Evolutionary conservation across 37 sponge, comb jelly and placozoan species (phyloP).

Genomic region (Ianthella basta): DNA sequence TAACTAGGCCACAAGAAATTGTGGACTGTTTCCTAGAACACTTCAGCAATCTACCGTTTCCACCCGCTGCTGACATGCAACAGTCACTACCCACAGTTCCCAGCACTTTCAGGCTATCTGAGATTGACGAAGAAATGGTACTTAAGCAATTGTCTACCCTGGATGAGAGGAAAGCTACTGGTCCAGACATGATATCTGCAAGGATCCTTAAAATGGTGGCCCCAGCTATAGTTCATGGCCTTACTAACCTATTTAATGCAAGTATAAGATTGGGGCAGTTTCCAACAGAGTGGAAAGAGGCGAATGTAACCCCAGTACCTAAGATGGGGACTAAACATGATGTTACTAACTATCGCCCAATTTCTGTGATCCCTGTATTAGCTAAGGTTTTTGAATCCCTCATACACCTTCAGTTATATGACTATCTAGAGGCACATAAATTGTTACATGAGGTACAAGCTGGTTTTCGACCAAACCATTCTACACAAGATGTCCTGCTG

Average conservation of each 20-base stretch:
- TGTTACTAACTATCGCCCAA: conserved; percentile 32
- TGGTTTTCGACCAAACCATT: conserved; percentile 25
- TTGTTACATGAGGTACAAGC: conserved; percentile 1
- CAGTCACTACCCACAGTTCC: conserved; percentile 9
- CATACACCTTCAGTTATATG: conserved; percentile 25
- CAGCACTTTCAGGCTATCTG: background rate
- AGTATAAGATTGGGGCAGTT: background rate
- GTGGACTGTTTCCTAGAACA: background rate
- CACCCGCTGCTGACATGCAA: background rate
- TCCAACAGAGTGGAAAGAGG: conserved; percentile 21
- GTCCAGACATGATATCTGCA: conserved; percentile 12
- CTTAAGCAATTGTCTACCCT: background rate
- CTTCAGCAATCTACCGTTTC: background rate
- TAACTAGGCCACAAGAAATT: background rate
- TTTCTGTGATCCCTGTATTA: conserved; percentile 34
- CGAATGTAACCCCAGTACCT: conserved; percentile 22
- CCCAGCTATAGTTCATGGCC: background rate
- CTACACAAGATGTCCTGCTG: conserved; percentile 36
- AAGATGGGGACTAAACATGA: background rate
- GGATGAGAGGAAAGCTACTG: conserved; percentile 29
- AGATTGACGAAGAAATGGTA: conserved; percentile 15
- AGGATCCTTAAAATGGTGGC: background rate
- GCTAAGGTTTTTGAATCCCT: conserved; percentile 32
- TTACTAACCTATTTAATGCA: conserved; percentile 7
- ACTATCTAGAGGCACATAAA: background rate